A percentile compares a stretch with the other conserved stretches of the same genome.
These are phyloP conservation scores for Axea sp. DNA, from an alignment of 2,888 invertebrate species.

Conservation along the genomic window DNA sequence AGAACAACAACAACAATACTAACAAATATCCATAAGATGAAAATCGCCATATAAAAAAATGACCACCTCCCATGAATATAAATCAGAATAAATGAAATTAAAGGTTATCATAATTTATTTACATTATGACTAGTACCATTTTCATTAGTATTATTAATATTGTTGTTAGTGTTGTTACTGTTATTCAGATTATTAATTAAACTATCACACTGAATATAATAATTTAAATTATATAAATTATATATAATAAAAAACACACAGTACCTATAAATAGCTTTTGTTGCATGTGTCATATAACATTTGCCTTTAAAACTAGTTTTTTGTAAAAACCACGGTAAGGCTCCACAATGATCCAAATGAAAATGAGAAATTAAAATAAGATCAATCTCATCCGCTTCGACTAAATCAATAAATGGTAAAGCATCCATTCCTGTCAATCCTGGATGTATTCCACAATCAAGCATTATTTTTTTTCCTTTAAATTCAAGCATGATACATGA, in stretches of 20 bases:
- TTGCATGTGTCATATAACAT: constrained; percentile 99
- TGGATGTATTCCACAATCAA: constrained; percentile 99
- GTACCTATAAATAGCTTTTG: constrained; percentile 98
- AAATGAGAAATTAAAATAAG: constrained; percentile 97
- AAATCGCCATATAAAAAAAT: too few relatives aligned
- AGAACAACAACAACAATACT: too few relatives aligned
- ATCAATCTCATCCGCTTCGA: constrained; percentile 98
- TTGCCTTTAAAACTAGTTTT: constrained; percentile 98
- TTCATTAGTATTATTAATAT: too few relatives aligned
- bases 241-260: neutral
- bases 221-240: too few relatives aligned
- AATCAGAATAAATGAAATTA: too few relatives aligned
- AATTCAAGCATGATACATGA: constrained; percentile 99
- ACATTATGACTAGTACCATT: too few relatives aligned
- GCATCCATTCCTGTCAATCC: constrained; percentile 98
- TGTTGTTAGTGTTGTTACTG: too few relatives aligned
- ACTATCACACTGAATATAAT: too few relatives aligned
- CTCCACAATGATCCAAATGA: constrained; percentile 99
- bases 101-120: too few relatives aligned
- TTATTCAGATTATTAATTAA: too few relatives aligned
- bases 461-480: constrained; percentile 99
- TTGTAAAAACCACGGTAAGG: constrained; percentile 97
- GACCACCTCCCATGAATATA: too few relatives aligned
- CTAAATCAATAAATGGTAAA: constrained; percentile 96
- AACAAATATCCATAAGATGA: too few relatives aligned